Conservation (phyloP, 2,797 vertebrate genomes). For the Myotis vivesi region DNA sequence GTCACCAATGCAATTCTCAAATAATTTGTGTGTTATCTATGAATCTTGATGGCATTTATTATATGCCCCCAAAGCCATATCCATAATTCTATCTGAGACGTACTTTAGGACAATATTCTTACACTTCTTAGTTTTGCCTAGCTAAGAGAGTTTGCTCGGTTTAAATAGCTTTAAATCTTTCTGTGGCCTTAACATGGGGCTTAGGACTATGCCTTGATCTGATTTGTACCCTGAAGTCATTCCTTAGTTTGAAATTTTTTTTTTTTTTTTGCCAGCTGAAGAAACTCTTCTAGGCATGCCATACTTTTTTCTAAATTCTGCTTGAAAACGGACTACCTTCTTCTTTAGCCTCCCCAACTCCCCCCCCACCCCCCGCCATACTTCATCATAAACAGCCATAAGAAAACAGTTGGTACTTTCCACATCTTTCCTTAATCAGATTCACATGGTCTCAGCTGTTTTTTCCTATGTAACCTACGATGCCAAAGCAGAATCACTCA, state of each 20-base stretch:
- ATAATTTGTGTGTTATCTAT: neutral
- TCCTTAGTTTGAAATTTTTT: neutral
- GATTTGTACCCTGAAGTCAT: neutral
- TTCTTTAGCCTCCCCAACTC: neutral
- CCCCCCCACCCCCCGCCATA: neutral
- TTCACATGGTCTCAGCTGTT: neutral
- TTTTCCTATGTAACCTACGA: neutral
- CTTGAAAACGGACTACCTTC: neutral
- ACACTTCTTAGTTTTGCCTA: neutral
- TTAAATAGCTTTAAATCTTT: neutral
- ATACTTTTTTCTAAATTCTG: conserved; percentile 11
- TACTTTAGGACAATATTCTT: neutral
- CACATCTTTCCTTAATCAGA: neutral
- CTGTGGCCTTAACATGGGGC: neutral
- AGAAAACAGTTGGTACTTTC: neutral
- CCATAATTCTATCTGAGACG: neutral
- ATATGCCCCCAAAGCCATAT: neutral
- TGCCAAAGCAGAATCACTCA: neutral
- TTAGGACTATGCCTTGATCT: neutral
- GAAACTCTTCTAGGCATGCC: neutral
- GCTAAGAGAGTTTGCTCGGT: neutral
- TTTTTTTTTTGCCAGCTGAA: neutral
- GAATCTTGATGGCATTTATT: neutral
- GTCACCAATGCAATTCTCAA: neutral
- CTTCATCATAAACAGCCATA: neutral